phyloP scores from a whole-genome alignment of 2,113 vertebrate genomes.

The Alouatta palliata region DNA sequence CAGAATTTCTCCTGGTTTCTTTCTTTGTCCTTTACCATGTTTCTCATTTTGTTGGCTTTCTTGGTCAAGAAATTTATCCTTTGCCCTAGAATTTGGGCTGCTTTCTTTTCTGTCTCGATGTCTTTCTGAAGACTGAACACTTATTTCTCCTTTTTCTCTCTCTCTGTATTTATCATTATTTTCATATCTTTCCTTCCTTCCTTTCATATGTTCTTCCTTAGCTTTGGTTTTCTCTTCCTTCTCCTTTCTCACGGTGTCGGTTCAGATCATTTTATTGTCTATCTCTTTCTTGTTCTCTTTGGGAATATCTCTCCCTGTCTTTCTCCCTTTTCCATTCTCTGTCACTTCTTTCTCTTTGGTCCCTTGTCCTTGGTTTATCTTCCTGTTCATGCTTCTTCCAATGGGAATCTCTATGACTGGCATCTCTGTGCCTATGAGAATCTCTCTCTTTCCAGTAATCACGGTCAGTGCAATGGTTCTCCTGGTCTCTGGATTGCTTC shows the following conservation, averaged over 20 bases:
- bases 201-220: conserved; percentile 76
- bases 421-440: conserved; percentile 70
- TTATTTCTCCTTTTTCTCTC: conserved; percentile 67
- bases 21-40: conserved; percentile 68
- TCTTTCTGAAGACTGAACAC: conserved; percentile 59
- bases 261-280: conserved; percentile 73
- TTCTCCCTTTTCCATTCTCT: conserved; percentile 81
- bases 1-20: conserved; percentile 55
- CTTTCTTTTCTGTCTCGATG: conserved; percentile 47
- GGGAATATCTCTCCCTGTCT: conserved; percentile 74
- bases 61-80: conserved; percentile 50
- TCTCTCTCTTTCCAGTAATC: conserved; percentile 79
- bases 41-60: conserved; percentile 73
- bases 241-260: conserved; percentile 68
- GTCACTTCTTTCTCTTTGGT: conserved; percentile 81
- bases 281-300: conserved; percentile 82
- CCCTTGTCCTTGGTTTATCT: conserved; percentile 79
- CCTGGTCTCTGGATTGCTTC: conserved; percentile 68
- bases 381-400: conserved; percentile 83
- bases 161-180: conserved; percentile 65
- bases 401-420: conserved; percentile 69
- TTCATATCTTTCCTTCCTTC: conserved; percentile 66
- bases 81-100: conserved; percentile 46
- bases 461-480: conserved; percentile 56
- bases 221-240: conserved; percentile 81